Evolutionary conservation across 2,113 vertebrate genomes (phyloP).

Genomic region (Heterotilapia buettikoferi): DNA sequence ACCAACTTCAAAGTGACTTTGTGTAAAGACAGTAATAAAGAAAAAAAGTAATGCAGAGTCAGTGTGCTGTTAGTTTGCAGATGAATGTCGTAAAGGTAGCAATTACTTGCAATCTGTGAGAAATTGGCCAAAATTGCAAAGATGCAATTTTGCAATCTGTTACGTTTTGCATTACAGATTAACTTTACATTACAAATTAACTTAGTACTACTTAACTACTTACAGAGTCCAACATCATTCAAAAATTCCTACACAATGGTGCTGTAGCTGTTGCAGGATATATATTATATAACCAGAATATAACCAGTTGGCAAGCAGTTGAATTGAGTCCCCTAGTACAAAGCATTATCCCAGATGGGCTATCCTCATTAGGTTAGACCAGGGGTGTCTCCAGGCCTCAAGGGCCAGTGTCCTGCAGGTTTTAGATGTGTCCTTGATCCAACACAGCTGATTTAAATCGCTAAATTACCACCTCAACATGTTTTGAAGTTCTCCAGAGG

Average conservation of each 20-base stretch:
- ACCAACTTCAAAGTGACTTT: not conserved
- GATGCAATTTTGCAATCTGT: not conserved
- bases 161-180: not conserved
- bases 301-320: not conserved
- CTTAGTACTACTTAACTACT: not conserved
- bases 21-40: not conserved
- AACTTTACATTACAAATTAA: not conserved
- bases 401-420: not conserved
- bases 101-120: not conserved
- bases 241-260: not conserved
- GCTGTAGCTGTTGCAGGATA: rapidly evolving
- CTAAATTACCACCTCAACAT: not conserved
- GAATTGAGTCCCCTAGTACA: not conserved
- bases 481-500: not conserved
- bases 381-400: not conserved
- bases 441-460: not conserved
- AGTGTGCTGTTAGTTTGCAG: not conserved
- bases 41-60: not conserved
- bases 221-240: not conserved
- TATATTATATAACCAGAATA: not conserved
- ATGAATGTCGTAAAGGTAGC: not conserved
- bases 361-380: not conserved
- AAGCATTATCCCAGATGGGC: not conserved
- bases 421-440: not conserved
- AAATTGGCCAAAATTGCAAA: not conserved